A percentile compares a stretch with the other conserved stretches of the same genome.
phyloP scores from a whole-genome alignment of 2,797 vertebrate species.

The Fratercula arctica region DNA sequence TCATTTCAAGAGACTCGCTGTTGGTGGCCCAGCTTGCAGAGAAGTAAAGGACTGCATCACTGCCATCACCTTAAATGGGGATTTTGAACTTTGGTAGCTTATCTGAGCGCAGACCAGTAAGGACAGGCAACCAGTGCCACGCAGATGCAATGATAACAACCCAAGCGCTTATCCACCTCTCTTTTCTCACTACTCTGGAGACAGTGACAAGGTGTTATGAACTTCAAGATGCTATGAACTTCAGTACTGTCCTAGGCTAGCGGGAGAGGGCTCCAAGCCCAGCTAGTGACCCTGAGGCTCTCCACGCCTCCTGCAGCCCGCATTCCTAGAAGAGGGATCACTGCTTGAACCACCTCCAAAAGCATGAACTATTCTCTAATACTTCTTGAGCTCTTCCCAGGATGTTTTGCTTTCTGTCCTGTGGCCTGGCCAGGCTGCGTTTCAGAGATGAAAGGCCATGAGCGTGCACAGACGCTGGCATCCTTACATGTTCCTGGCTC shows the following conservation, averaged over 20 bases:
- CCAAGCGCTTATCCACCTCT: accelerated
- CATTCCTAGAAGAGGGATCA: slow-evolving; percentile 13
- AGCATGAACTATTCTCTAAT: background rate
- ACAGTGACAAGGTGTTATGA: accelerated
- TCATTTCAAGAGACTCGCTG: background rate
- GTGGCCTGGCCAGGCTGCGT: background rate
- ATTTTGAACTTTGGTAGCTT: background rate
- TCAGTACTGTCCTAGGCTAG: background rate
- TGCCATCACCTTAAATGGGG: background rate
- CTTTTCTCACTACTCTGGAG: background rate
- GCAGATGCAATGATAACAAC: accelerated
- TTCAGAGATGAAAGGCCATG: slow-evolving; percentile 52
- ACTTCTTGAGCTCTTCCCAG: slow-evolving; percentile 41
- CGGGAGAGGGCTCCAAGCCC: background rate
- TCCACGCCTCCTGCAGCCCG: background rate
- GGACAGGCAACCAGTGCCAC: background rate
- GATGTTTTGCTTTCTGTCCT: slow-evolving; percentile 30
- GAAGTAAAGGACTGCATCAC: background rate
- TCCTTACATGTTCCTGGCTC: slow-evolving; percentile 50
- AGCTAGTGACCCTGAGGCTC: background rate
- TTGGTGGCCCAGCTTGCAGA: background rate
- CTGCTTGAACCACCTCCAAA: slow-evolving; percentile 27
- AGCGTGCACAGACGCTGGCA: slow-evolving; percentile 19
- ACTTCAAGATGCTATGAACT: background rate
- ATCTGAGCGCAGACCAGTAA: background rate